Base-by-base conservation (phyloP, 2,888 invertebrate species). In the Oxystoma pomonae region DNA sequence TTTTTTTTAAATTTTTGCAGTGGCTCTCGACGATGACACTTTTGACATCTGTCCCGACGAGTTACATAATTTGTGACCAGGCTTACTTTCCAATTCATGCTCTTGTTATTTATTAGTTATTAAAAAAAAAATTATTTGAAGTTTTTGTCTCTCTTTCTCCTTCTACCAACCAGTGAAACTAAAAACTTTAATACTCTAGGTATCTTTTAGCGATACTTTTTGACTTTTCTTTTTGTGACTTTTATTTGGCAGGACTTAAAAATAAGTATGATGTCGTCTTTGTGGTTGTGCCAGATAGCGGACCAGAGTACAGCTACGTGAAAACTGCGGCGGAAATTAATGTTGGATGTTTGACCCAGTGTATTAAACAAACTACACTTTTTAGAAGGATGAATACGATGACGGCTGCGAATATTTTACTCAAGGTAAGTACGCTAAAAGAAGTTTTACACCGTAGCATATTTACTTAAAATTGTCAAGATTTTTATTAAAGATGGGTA, bases 271-370 rank as follows among this genome's bases (percentile, higher is more conserved):
- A 35, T 12, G 80, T 90, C 19, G 78, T 90, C 1, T 83, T 91
- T 69, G 85, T 90, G 0, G 78, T 91, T 2, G 82, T 91, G 7
- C 83, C 87, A 1, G 74, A 73, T 1, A 78, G 82, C 79, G 65
- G 76, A 0, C 69, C 65, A 3, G 64, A 68, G 57, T 76, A 76
- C 62, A 70, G 73, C 0, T 68, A 82, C 78, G 85, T 91, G 0
- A 92, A 92, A 72, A 85, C 87, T 73, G 79, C 83, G 16, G 88
- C 91, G 0, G 92, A 93, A 77, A 74, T 89, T 0, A 80, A 81
- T 16, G 82, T 86, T 16, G 91, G 90, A 0, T 83, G 90, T 61
- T 76, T 91, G 55, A 92, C 91, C 0, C 95, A 90, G 76, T 95
- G 90, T 78, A 83, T 88, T 65, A 89, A 87, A 79, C 69, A 77